These are phyloP conservation scores for Apogon talboti DNA, from an alignment of 2,797 vertebrate species.

Conservation along the genomic window DNA sequence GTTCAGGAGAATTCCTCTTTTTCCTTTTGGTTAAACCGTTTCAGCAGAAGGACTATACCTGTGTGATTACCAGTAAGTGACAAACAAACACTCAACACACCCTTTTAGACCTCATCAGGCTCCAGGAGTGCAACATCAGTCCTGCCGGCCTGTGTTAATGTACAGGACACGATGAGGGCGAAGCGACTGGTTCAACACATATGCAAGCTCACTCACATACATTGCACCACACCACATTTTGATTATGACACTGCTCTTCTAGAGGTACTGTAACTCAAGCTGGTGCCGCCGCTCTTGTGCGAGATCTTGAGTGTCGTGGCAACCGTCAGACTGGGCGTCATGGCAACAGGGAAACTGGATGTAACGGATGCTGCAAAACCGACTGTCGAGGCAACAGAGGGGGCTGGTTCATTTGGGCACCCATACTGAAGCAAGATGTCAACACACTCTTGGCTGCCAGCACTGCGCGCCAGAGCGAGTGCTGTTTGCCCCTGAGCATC, in stretches of 20 bases:
- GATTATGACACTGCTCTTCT: conserved; percentile 82
- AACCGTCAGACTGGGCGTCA: conserved; percentile 72
- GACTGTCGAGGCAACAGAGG: conserved; percentile 51
- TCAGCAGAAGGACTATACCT: conserved; percentile 28
- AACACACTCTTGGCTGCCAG: conserved; percentile 92
- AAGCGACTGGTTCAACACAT: conserved; percentile 35
- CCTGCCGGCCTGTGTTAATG: conserved; percentile 37
- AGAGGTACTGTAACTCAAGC: conserved; percentile 88
- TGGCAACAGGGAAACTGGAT: conserved; percentile 72
- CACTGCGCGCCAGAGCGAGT: conserved; percentile 86
- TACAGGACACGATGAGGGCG: conserved; percentile 49
- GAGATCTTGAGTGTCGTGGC: conserved; percentile 84
- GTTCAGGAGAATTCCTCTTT: conserved; percentile 38
- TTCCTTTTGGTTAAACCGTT: conserved; percentile 60
- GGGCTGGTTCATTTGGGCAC: conserved; percentile 86
- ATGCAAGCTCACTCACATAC: conserved; percentile 20
- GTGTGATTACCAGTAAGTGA: conserved; percentile 27
- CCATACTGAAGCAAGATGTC: conserved; percentile 94
- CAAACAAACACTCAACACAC: conserved; percentile 15
- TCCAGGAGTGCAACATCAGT: conserved; percentile 47
- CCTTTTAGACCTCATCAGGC: conserved; percentile 31
- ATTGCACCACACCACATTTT: conserved; percentile 16
- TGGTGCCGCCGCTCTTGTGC: conserved; percentile 88
- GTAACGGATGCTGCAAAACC: conserved; percentile 60
- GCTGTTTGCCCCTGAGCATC: conserved; percentile 91